These are phyloP conservation scores for Pseudochirops corinnae DNA, from an alignment of 2,797 vertebrate genomes.

Conservation along the genomic window DNA sequence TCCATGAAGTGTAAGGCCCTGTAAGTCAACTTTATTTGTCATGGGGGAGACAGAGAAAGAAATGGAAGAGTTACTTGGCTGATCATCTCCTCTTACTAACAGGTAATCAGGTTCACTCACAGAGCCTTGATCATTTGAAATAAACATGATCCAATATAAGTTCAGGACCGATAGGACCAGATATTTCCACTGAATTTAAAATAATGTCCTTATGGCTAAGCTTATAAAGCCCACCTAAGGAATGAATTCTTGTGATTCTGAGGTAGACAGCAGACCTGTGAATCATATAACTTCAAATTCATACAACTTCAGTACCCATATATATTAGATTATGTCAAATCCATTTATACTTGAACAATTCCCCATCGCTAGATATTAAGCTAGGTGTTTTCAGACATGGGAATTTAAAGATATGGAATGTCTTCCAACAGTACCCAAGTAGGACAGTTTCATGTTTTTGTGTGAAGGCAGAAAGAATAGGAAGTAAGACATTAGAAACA, in stretches of 20 bases:
- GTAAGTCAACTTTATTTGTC: background rate
- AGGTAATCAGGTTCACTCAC: background rate
- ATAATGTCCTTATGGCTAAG: background rate
- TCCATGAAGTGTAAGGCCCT: background rate
- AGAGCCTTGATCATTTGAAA: background rate
- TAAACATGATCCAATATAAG: background rate
- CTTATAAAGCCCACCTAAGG: background rate
- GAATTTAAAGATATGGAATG: background rate
- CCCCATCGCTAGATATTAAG: background rate
- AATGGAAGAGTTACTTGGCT: background rate
- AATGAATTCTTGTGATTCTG: slow-evolving; percentile 4
- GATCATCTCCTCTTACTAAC: background rate
- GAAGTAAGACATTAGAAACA: background rate
- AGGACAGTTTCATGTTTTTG: background rate
- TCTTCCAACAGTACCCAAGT: background rate
- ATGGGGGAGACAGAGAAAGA: background rate
- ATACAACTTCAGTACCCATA: background rate
- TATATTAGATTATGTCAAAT: background rate
- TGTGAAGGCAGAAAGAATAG: background rate
- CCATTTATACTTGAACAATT: slow-evolving; percentile 24
- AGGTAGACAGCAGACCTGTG: background rate
- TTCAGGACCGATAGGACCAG: slow-evolving; percentile 24
- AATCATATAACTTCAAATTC: background rate
- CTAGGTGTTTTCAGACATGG: background rate
- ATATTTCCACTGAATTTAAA: slow-evolving; percentile 31